Conservation (phyloP, 2,888 invertebrate genomes). For the Perdita meconis region DNA sequence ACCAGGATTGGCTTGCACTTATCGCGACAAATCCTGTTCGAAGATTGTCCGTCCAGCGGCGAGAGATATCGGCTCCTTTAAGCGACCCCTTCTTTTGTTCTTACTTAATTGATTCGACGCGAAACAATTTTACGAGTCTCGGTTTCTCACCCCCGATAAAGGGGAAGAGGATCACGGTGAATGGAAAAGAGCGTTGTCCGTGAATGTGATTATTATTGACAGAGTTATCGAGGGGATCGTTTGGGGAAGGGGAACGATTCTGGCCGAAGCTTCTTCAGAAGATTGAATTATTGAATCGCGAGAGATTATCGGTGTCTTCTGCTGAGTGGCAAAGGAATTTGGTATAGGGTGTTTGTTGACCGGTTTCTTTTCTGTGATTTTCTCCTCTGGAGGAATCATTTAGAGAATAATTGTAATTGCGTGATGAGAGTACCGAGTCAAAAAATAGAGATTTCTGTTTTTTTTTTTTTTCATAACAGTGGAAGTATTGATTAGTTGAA, state of each 20-base stretch:
- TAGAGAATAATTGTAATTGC: too few species aligned
- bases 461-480: too few species aligned
- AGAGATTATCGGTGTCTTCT: constrained; percentile 18
- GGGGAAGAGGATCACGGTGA: constrained; percentile 14
- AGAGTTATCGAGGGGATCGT: constrained; percentile 27
- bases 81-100: constrained; percentile 37
- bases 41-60: constrained; percentile 30
- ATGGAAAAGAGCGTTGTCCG: constrained; percentile 30
- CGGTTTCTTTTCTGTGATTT: background rate
- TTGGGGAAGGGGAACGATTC: constrained; percentile 31
- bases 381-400: too few species aligned
- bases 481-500: too few species aligned
- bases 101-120: constrained; percentile 59
- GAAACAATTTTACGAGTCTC: constrained; percentile 24
- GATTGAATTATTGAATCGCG: constrained; percentile 37
- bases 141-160: background rate
- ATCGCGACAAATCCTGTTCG: constrained; percentile 51
- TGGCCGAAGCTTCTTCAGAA: constrained; percentile 16
- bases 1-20: constrained; percentile 40
- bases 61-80: constrained; percentile 32
- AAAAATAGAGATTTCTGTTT: too few species aligned
- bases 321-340: background rate
- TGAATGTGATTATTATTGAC: constrained; percentile 54
- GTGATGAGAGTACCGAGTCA: too few species aligned
- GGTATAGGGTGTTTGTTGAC: background rate